These are phyloP conservation scores for Carabus problematicus DNA, from an alignment of 2,888 invertebrate species.

Conservation along the genomic window DNA sequence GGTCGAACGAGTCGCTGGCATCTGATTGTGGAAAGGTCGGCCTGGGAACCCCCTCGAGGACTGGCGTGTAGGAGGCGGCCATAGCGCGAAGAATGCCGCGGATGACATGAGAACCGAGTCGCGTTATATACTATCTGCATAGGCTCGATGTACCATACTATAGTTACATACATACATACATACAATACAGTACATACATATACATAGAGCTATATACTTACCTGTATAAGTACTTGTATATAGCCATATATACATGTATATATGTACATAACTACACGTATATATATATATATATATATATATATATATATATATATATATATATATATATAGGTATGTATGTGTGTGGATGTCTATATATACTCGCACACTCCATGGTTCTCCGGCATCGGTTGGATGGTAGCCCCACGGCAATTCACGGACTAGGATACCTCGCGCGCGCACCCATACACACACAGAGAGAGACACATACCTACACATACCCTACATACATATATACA, in stretches of 20 bases:
- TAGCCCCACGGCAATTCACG: slow-evolving; percentile 12
- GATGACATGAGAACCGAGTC: slow-evolving; percentile 27
- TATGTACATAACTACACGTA: no score
- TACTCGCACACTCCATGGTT: not conserved
- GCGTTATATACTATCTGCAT: slow-evolving; percentile 17
- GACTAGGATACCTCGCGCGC: not conserved
- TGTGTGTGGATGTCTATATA: not conserved
- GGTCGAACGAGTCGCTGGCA: slow-evolving; percentile 20
- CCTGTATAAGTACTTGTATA: no score
- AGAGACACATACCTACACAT: not conserved
- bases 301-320: not conserved
- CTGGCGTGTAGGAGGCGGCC: slow-evolving; percentile 52
- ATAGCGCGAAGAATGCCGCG: slow-evolving; percentile 45
- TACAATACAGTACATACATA: no score
- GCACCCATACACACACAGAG: not conserved
- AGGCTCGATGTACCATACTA: not conserved
- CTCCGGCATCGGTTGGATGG: not conserved
- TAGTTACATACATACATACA: no score
- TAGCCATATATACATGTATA: no score
- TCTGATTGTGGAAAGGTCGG: slow-evolving; percentile 52
- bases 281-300: no score
- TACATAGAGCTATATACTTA: no score
- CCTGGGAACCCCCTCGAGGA: slow-evolving; percentile 51
- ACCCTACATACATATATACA: no score
- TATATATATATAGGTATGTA: no score